Evolutionary conservation across 2,888 invertebrate genomes (phyloP), one percentile per base, ranked within the genome.

Genomic region (Drosophila prostipennis): DNA sequence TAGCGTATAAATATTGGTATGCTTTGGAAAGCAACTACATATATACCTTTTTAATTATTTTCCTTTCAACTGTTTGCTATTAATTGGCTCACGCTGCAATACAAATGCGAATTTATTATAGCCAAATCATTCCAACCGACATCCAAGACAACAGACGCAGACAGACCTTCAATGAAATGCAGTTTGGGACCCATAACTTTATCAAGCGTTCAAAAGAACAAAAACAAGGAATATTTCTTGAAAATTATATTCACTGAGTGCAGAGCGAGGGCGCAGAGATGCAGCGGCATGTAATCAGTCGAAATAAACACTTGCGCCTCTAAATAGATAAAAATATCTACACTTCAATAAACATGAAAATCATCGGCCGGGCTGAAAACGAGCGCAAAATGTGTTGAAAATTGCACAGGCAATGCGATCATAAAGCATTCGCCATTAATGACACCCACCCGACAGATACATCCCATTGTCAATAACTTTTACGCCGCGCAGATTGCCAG

Each of bases 401-500:
- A 85, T 85, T 87, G 85, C 85, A 81, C 82, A 40, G 82, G 87
- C 85, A 85, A 78, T 74, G 85, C 75, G 81, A 89, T 89, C 89
- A 89, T 90, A 89, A 89, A 89, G 87, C 90, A 89, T 89, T 87
- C 90, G 80, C 81, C 82, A 87, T 89, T 89, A 89, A 90, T 89
- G 89, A 89, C 89, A 90, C 85, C 85, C 75, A 64, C 87, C 89
- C 89, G 90, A 89, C 90, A 89, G 90, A 90, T 87, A 90, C 89
- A 89, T 89, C 89, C 89, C 84, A 89, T 89, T 90, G 89, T 89
- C 89, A 89, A 90, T 90, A 90, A 80, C 83, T 88, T 89, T 89
- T 86, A 78, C 89, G 82, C 87, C 75, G 74, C 74, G 69, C 88
- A 83, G 88, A 85, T 87, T 87, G 88, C 88, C 72, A 64, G 59